Base-by-base conservation (phyloP, 2,113 vertebrate species). In the Spermophilus dauricus region DNA sequence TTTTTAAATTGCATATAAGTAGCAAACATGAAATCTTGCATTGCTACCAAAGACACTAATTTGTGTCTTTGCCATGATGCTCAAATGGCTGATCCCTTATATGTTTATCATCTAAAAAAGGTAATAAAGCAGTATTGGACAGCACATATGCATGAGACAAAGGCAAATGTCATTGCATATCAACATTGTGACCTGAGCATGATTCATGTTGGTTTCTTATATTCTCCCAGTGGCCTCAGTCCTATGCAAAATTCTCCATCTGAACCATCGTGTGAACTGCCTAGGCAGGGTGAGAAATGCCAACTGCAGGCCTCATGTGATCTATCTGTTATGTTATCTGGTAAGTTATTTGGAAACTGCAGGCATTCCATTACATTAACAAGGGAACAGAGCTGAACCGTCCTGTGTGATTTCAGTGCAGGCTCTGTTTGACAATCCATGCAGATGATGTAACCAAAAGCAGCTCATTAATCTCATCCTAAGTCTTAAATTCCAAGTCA, bases 401-500 rank as follows among this genome's bases (percentile, higher is more conserved):
- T 96, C 97, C 95, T 97, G 61, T 92, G 93, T 96, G 95, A 98
- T 94, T 98, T 98, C 93, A 97, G 82, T 17, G 56, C 48, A 97
- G 95, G 53, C 96, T 98, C 96, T 94, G n/a, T 97, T 93, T 97
- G 95, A 97, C 96, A 97, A 97, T 98, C 98, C 98, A 97, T 0
- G 63, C 93, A 81, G 97, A 97, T 98, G 98, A 99, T 81, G 97
- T 98, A 98, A 98, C 90, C 93, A 56, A 93, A 98, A 98, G 92
- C 95, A 98, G 98, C 67, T 97, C 94, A 98, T 98, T 98, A 98
- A 98, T 98, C 96, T 98, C 90, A 97, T 95, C 94, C 13, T 1
- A 92, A 98, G 75, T 92, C 94, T 97, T 97, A 89, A 84, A 98
- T 98, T 98, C 96, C 96, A 82, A 97, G 69, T 96, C 70, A 93